phyloP scores from a whole-genome alignment of 1,140 invertebrate genomes.

The Atta texana region DNA sequence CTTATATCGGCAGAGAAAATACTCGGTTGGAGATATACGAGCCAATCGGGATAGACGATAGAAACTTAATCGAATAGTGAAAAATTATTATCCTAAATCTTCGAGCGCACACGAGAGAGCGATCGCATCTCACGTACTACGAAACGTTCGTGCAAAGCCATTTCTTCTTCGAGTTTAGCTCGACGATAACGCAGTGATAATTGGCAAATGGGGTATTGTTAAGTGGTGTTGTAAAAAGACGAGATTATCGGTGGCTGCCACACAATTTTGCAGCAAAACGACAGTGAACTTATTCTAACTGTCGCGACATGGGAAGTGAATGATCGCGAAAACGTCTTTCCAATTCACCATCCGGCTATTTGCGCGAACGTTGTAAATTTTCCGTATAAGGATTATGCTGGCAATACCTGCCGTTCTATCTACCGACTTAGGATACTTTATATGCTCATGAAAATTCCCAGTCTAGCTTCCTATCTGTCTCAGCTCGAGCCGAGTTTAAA shows the following conservation, averaged over 20 bases:
- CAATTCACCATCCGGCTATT: not conserved
- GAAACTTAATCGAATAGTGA: slow-evolving; percentile 63
- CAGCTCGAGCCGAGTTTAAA: slow-evolving; percentile 25
- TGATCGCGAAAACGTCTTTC: slow-evolving; percentile 13
- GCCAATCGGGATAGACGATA: slow-evolving; percentile 61
- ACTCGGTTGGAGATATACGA: slow-evolving; percentile 52
- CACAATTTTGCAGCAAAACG: not conserved
- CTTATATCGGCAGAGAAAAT: slow-evolving; percentile 57
- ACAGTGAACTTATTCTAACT: slow-evolving; percentile 35
- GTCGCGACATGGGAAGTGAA: slow-evolving; percentile 28
- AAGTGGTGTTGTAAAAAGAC: slow-evolving; percentile 63
- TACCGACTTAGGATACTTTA: slow-evolving; percentile 29
- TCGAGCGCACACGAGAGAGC: not conserved
- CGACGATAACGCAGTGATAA: slow-evolving; percentile 55
- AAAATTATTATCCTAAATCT: slow-evolving; percentile 65
- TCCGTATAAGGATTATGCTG: slow-evolving; percentile 55
- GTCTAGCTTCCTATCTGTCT: slow-evolving; percentile 17
- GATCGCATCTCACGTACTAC: slow-evolving; percentile 29
- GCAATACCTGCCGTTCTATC: slow-evolving; percentile 14
- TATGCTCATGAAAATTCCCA: slow-evolving; percentile 52
- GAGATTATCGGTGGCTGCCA: slow-evolving; percentile 49
- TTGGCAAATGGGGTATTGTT: slow-evolving; percentile 50
- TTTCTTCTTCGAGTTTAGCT: slow-evolving; percentile 14
- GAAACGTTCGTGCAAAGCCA: not conserved
- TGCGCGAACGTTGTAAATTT: slow-evolving; percentile 29